Evolutionary conservation across 2,113 vertebrate species (phyloP), one percentile per base, ranked within the genome.

Genomic region (Pedionomus torquatus): DNA sequence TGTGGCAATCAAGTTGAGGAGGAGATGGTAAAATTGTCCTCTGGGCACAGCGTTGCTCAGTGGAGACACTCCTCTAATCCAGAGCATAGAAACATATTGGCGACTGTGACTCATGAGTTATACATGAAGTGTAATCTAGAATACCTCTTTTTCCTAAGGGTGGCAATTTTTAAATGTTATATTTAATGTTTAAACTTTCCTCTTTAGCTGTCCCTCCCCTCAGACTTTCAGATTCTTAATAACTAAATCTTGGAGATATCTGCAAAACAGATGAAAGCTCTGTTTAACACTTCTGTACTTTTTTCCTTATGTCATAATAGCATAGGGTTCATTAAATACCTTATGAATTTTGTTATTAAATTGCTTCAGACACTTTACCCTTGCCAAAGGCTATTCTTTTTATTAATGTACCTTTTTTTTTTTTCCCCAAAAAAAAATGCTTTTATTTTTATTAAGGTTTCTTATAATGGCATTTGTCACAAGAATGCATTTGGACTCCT

Each of bases 331-430:
- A 95, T 97, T 97, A 92, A 97, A 92, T 82, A 94, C 83, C 33
- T 44, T 81, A 93, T 92, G 95, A 96, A 91, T 97, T 78, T 88
- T 93, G 74, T 93, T 91, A 96, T 60, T 90, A 93, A 93, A 87
- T 95, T 95, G 52, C 58, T 95, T 85, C 65, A 86, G 81, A 91
- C 24, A 91, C 85, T 72, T 91, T 94, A 83, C 64, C 72, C 63
- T 97, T 96, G 91, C 88, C 83, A 91, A 89, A 84, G 81, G 85
- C 87, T 95, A 70, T 95, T 86, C 60, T 90, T 94, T 80, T 93
- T 94, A 93, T 91, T 96, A 95, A 80, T 61, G 58, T 69, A 9
- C 49, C n/a, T n/a, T n/a, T 55, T 18, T 24, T 21, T 85, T 60
- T 65, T n/a, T 52, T 30, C 17, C 68, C 12, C 33, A 48, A 48